These are phyloP conservation scores for Callipepla squamata DNA, from an alignment of 2,113 vertebrate species.

Conservation along the genomic window DNA sequence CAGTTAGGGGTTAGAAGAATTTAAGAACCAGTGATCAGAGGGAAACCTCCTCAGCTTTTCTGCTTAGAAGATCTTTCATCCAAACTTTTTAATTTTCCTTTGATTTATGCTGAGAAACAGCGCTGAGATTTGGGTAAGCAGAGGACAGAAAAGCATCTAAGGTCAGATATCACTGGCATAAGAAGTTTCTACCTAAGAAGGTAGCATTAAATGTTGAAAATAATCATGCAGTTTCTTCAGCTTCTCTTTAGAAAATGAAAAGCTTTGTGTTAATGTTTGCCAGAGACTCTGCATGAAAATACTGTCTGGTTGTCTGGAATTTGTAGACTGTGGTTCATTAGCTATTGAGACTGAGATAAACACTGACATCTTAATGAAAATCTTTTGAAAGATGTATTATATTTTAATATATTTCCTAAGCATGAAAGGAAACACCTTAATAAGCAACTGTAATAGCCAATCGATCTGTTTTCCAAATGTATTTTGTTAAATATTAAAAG, in stretches of 20 bases:
- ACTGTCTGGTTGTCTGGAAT: constrained; percentile 16
- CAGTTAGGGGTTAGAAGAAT: neutral
- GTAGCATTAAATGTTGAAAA: constrained; percentile 32
- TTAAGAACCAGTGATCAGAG: neutral
- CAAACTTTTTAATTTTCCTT: neutral
- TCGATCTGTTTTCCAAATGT: neutral
- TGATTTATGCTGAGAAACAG: neutral
- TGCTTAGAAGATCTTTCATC: neutral
- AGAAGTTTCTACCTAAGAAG: neutral
- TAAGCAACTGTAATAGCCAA: neutral
- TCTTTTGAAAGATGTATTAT: neutral
- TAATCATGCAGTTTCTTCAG: constrained; percentile 26
- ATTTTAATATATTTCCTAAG: neutral
- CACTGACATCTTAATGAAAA: constrained; percentile 3
- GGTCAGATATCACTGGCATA: neutral
- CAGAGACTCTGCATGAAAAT: constrained; percentile 14
- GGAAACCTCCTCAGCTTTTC: neutral
- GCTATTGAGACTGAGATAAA: neutral
- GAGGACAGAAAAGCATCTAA: neutral
- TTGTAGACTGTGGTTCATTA: neutral
- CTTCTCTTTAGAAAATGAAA: neutral
- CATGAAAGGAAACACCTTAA: neutral
- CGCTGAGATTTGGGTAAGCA: neutral
- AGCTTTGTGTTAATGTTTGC: neutral
- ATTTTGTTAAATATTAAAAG: neutral